phyloP scores from a whole-genome alignment of 2,113 vertebrate species.

The Ascaphus truei region DNA sequence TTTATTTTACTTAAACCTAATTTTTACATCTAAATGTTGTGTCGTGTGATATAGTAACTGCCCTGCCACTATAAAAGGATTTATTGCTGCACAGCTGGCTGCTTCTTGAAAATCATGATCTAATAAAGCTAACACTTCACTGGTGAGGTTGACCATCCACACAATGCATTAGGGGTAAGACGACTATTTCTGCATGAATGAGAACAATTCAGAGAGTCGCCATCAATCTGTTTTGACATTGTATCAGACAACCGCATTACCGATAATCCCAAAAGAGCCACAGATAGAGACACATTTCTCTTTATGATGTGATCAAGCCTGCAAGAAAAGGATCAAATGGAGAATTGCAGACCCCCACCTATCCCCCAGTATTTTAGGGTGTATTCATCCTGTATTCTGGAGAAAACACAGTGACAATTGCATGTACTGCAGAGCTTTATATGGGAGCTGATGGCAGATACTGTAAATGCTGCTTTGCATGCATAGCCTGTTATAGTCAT shows the following conservation, averaged over 20 bases:
- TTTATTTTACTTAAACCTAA: no score
- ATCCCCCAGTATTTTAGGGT: no score
- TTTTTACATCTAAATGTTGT: no score
- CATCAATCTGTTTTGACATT: conserved; percentile 20
- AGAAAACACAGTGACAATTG: no score
- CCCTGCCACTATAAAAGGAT: neutral
- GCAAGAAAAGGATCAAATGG: no score
- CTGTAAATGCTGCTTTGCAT: no score
- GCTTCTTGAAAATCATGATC: neutral
- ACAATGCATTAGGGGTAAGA: neutral
- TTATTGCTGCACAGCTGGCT: neutral
- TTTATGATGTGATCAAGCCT: no score
- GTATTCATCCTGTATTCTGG: no score
- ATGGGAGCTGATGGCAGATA: no score
- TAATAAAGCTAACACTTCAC: neutral
- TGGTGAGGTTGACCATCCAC: neutral
- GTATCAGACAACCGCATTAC: conserved; percentile 14
- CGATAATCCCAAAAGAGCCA: neutral
- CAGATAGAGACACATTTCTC: neutral
- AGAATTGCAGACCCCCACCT: no score
- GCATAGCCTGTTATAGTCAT: no score
- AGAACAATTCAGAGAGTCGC: conserved; percentile 3
- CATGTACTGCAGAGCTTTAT: no score
- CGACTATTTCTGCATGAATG: conserved; percentile 16
- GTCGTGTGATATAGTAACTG: neutral